These are phyloP conservation scores for Ormyrus thymus DNA, from an alignment of 2,888 invertebrate species.

Conservation along the genomic window DNA sequence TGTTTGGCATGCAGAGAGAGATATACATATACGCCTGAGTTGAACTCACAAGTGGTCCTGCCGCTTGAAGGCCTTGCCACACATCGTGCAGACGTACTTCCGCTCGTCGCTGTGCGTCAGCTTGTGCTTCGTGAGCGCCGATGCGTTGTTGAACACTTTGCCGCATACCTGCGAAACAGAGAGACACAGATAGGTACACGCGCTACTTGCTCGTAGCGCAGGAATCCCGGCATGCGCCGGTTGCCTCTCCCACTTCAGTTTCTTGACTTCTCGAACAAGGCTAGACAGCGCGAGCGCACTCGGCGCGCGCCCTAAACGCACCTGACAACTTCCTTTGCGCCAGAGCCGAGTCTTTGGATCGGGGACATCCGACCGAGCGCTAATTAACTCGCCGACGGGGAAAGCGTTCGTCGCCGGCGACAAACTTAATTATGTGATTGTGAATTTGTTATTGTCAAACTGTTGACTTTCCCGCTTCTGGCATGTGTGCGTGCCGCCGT, in stretches of 20 bases:
- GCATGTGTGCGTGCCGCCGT: too few relatives aligned
- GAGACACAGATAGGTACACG: slow-evolving; percentile 8
- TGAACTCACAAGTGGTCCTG: slow-evolving; percentile 97
- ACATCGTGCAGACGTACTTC: slow-evolving; percentile 96
- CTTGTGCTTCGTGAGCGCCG: slow-evolving; percentile 97
- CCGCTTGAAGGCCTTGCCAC: slow-evolving; percentile 98
- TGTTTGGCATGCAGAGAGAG: background rate
- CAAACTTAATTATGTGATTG: slow-evolving; percentile 20
- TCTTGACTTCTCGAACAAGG: too few relatives aligned
- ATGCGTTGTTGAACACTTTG: slow-evolving; percentile 97
- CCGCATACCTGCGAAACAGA: slow-evolving; percentile 85
- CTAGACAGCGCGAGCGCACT: background rate
- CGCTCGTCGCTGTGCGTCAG: slow-evolving; percentile 98
- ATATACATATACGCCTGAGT: slow-evolving; percentile 14
- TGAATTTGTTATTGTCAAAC: background rate
- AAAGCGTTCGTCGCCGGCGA: background rate
- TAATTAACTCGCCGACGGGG: slow-evolving; percentile 22
- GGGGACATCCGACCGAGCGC: slow-evolving; percentile 31
- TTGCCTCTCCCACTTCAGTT: too few relatives aligned
- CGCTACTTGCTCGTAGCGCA: background rate
- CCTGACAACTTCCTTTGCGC: slow-evolving; percentile 27
- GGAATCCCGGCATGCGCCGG: too few relatives aligned
- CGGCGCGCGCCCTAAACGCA: background rate
- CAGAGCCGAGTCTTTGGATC: slow-evolving; percentile 4
- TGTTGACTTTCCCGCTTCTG: background rate